Percentiles rank a stretch among this genome's conserved stretches.
These are phyloP conservation scores for Blera fallax DNA, from an alignment of 2,888 invertebrate genomes.

Conservation along the genomic window DNA sequence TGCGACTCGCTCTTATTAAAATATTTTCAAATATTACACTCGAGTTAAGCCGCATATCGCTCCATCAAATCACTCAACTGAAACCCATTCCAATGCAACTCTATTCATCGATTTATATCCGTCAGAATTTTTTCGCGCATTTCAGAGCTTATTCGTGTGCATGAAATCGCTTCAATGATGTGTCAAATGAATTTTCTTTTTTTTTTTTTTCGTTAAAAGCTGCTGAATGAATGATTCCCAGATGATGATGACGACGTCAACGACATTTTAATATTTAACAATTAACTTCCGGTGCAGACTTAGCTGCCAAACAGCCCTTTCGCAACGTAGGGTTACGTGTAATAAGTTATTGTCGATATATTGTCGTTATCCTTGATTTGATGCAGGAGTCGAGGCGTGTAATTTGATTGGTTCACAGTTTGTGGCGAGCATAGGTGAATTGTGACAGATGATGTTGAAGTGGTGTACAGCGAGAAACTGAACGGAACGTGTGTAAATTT, in stretches of 20 bases:
- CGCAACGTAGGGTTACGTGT: neutral
- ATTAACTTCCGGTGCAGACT: slow-evolving; percentile 39
- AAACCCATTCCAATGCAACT: slow-evolving; percentile 24
- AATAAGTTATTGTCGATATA: slow-evolving; percentile 3
- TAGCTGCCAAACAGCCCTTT: neutral
- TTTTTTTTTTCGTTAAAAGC: slow-evolving; percentile 7
- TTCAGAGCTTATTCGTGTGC: slow-evolving; percentile 51
- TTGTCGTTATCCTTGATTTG: neutral
- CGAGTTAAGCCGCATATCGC: slow-evolving; percentile 7
- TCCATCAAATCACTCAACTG: slow-evolving; percentile 46
- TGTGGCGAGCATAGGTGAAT: neutral
- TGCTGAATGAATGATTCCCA: neutral
- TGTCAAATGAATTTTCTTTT: slow-evolving; percentile 40
- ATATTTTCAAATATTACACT: slow-evolving; percentile 1
- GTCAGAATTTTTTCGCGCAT: slow-evolving; percentile 13
- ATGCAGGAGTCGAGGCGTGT: neutral
- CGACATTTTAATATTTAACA: slow-evolving; percentile 28
- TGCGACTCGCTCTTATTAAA: neutral
- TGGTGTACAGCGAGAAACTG: no score
- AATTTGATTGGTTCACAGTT: slow-evolving; percentile 7
- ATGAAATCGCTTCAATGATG: slow-evolving; percentile 51
- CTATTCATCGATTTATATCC: slow-evolving; percentile 36
- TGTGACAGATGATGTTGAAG: neutral
- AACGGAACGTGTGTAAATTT: no score
- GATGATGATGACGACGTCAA: slow-evolving; percentile 3